A percentile compares a stretch with the other conserved stretches of the same genome.
These are phyloP conservation scores for Berghia stephanieae DNA, from an alignment of 1,140 invertebrate genomes.

Conservation along the genomic window DNA sequence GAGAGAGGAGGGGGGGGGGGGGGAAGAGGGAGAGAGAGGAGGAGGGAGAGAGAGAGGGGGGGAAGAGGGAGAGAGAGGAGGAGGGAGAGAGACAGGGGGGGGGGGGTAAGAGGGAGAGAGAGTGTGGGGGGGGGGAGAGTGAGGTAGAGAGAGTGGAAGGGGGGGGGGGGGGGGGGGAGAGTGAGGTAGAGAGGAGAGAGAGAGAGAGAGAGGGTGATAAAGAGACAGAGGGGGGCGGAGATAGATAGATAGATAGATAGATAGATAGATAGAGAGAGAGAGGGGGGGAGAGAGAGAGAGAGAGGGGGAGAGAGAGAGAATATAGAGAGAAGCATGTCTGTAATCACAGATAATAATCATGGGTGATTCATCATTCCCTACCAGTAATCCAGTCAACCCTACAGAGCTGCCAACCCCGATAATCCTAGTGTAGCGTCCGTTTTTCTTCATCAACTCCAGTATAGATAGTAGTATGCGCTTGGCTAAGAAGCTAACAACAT, in stretches of 20 bases:
- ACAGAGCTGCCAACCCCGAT: too few relatives aligned
- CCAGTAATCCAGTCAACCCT: too few relatives aligned
- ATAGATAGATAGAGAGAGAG: not conserved
- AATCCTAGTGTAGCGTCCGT: too few relatives aligned
- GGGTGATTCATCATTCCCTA: too few relatives aligned
- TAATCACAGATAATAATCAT: too few relatives aligned
- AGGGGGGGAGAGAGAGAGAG: not conserved
- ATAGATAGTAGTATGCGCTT: too few relatives aligned
- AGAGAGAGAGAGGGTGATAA: too few relatives aligned
- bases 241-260: too few relatives aligned
- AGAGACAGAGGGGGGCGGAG: not conserved
- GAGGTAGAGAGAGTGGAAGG: not conserved
- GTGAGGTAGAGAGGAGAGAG: not conserved
- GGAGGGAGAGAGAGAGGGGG: not conserved
- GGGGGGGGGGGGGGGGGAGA: not conserved
- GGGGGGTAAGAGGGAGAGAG: not conserved
- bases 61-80: conserved; percentile 6
- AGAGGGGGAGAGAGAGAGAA: conserved; percentile 14
- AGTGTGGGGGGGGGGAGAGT: not conserved
- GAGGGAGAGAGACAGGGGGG: not conserved
- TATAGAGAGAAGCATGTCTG: too few relatives aligned
- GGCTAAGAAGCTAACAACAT: too few relatives aligned
- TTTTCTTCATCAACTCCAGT: too few relatives aligned
- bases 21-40: not conserved
- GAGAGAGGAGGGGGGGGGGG: too few relatives aligned